These are phyloP conservation scores for Stichodactyla helianthus DNA, from an alignment of 64 coral and sea anemone species.

Conservation along the genomic window DNA sequence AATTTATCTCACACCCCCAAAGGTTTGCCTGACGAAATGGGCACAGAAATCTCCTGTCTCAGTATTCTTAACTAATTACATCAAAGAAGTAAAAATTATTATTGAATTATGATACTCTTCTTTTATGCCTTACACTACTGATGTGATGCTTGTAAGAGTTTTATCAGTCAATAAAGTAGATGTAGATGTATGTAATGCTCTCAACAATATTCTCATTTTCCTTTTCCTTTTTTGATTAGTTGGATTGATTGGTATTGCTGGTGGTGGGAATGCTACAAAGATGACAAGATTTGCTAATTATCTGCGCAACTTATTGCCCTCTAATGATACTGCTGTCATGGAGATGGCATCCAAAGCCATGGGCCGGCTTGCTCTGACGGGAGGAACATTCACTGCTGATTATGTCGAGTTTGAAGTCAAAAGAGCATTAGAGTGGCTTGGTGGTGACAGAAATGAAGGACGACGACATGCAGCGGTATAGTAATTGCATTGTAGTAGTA, in stretches of 20 bases:
- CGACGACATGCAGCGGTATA: conserved; percentile 81
- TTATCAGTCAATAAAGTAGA: too few relatives aligned
- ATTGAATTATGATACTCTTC: too few relatives aligned
- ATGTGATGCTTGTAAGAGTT: too few relatives aligned
- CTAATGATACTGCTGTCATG: conserved; percentile 94
- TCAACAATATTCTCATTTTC: background rate
- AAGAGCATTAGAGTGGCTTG: conserved; percentile 89
- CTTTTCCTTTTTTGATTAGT: conserved; percentile 32
- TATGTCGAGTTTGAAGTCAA: conserved; percentile 99
- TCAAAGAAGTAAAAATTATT: too few relatives aligned
- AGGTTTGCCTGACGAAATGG: too few relatives aligned
- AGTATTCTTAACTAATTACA: too few relatives aligned
- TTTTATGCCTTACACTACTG: too few relatives aligned
- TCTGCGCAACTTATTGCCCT: conserved; percentile 87
- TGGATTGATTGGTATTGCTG: conserved; percentile 84
- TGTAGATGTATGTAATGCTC: too few relatives aligned
- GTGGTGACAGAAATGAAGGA: conserved; percentile 89
- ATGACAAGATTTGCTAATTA: conserved; percentile 98
- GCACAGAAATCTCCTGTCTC: too few relatives aligned
- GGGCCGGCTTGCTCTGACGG: conserved; percentile 81
- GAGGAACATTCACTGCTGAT: conserved; percentile 96
- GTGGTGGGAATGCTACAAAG: conserved; percentile 87
- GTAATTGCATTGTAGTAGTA: background rate
- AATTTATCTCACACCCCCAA: background rate
- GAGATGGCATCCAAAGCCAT: conserved; percentile 94